Conservation (phyloP, 2,888 invertebrate species). For the Petrophora chlorosata region DNA sequence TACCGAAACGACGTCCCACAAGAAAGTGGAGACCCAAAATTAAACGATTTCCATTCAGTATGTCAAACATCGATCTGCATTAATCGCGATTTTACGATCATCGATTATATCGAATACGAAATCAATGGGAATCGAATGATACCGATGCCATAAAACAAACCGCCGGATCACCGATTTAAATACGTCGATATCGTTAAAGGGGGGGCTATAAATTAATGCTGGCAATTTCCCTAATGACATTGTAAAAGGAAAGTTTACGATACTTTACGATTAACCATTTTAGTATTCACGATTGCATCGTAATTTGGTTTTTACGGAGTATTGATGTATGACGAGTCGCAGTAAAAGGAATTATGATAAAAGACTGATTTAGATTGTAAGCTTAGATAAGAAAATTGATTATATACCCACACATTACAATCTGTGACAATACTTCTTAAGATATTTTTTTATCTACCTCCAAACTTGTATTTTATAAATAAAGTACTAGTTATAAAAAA, state of each 20-base stretch:
- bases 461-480: no score
- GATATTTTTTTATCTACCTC: no score
- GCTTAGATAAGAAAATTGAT: neutral
- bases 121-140: conserved; percentile 70
- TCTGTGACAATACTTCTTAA: no score
- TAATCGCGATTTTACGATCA: conserved; percentile 27
- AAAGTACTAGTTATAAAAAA: no score
- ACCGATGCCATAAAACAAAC: conserved; percentile 77
- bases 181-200: conserved; percentile 65
- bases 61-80: conserved; percentile 17
- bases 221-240: conserved; percentile 82
- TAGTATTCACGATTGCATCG: conserved; percentile 59
- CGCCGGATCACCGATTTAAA: conserved; percentile 78
- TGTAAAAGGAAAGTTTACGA: conserved; percentile 81
- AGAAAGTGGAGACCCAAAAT: neutral
- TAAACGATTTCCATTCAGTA: conserved; percentile 5
- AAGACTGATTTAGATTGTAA: no score
- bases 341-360: conserved; percentile 1
- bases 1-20: no score
- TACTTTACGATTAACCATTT: conserved; percentile 72
- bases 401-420: no score
- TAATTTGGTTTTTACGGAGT: conserved; percentile 36
- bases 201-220: conserved; percentile 78
- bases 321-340: conserved; percentile 31
- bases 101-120: conserved; percentile 32